These are phyloP conservation scores for Crocallis elinguaria DNA, from an alignment of 2,888 invertebrate species.

Conservation along the genomic window DNA sequence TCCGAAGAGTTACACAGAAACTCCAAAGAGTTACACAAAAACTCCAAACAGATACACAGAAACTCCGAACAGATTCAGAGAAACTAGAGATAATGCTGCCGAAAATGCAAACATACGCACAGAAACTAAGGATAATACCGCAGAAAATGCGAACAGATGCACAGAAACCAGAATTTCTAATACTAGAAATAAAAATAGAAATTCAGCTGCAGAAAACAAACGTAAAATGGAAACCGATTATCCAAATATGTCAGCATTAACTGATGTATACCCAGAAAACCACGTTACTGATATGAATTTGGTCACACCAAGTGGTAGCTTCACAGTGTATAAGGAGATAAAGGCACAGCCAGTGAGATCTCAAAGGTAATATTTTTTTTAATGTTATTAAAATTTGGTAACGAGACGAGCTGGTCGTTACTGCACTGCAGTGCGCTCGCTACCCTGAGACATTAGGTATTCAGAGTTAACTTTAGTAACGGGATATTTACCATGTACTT, in stretches of 20 bases:
- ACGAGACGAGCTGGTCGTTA: too few relatives aligned
- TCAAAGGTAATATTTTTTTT: constrained; percentile 17
- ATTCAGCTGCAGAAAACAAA: neutral
- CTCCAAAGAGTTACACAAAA: neutral
- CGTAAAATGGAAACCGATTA: constrained; percentile 12
- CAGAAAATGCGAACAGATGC: neutral
- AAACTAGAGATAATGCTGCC: neutral
- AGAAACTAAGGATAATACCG: too few relatives aligned
- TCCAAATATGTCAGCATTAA: constrained; percentile 33
- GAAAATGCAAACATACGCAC: neutral
- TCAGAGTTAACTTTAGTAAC: too few relatives aligned
- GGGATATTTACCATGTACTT: too few relatives aligned
- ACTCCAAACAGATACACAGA: neutral
- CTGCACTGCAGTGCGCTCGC: too few relatives aligned
- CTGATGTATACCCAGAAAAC: constrained; percentile 20
- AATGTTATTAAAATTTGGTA: too few relatives aligned
- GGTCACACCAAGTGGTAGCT: constrained; percentile 1
- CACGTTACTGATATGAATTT: constrained; percentile 11
- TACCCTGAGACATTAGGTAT: too few relatives aligned
- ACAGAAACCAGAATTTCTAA: neutral
- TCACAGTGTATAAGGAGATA: constrained; percentile 56
- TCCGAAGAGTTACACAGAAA: neutral
- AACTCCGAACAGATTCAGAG: neutral
- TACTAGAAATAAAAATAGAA: neutral
- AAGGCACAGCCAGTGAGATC: constrained; percentile 50